Evolutionary conservation across 1,140 invertebrate species (phyloP), one percentile per base, ranked within the genome.

Genomic region (Zophobas atratus): DNA sequence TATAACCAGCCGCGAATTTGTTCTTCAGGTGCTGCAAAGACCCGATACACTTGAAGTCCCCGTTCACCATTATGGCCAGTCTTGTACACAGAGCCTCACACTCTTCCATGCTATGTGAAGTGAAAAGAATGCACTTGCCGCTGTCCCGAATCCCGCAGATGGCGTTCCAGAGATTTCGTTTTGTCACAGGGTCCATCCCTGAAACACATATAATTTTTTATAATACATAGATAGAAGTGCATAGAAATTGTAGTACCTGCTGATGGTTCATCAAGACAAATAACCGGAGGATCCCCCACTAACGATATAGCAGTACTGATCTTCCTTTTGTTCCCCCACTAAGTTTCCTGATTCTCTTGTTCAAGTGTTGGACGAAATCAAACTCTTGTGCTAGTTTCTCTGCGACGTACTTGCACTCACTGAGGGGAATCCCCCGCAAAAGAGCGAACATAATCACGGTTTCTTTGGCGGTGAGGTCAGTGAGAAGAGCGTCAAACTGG

Each of bases 271-370:
- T 96, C 97, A 78, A 99, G 87, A 84, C 97, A 96, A 36, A 98
- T 90, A 8, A 99, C 89, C 5, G 93, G 90, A 1, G 96, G 95
- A 88, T 97, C 93, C n/a, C 96, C 97, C 48, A 98, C 90, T 36
- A 99, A 86, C 4, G 98, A 94, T 57, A 99, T 92, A 0, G 97
- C 97, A 49, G 97, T 96, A 80, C 95, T 98, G 35, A 99, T 87
- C 86, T 99, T 98, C 51, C 98, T 90, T 85, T 98, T 98, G 81
- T 98, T 99, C 0, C 98, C 6, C 96, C 96, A 84, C 96, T 98
- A 83, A 93, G 94, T 86, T 88, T 89, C 79, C 86, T 86, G 33
- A 92, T 89, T 84, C 88, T 80, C 76, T 90, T 91, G 73, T 91
- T 86, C 1, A 91, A 80, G 84, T 91, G 89, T 63, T 88, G 86